Percentiles rank a stretch among this genome's conserved stretches.
Evolutionary conservation across 2,797 vertebrate species (phyloP).

Genomic region (Cynodonichthys magdalenae): DNA sequence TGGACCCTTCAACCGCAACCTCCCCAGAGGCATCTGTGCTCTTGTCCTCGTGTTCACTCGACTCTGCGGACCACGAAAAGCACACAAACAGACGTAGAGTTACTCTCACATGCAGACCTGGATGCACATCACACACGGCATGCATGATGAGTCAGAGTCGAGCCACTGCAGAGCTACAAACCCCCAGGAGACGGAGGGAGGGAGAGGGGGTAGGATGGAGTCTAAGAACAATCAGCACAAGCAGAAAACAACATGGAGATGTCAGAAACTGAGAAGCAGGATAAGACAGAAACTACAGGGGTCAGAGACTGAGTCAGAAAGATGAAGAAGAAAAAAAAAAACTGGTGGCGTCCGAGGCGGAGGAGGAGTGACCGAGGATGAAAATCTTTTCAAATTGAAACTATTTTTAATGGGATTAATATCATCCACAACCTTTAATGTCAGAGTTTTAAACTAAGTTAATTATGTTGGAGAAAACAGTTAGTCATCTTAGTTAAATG

Average conservation of each 20-base stretch:
- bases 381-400: too few species aligned
- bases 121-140: constrained; percentile 53
- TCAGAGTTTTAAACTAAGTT: too few species aligned
- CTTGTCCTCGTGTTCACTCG: constrained; percentile 98
- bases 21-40: constrained; percentile 93
- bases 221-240: constrained; percentile 61
- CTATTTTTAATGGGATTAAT: too few species aligned
- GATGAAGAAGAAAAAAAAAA: constrained; percentile 19
- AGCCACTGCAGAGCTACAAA: constrained; percentile 64
- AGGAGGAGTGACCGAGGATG: neutral
- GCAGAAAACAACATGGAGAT: constrained; percentile 54
- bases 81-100: constrained; percentile 27
- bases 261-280: constrained; percentile 58
- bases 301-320: constrained; percentile 56
- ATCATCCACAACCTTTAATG: too few species aligned
- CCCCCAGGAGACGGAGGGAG: constrained; percentile 54
- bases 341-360: constrained; percentile 39
- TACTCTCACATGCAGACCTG: constrained; percentile 49
- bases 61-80: constrained; percentile 81
- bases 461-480: too few species aligned
- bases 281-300: constrained; percentile 61
- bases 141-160: constrained; percentile 74
- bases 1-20: constrained; percentile 83
- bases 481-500: too few species aligned
- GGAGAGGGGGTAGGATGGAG: constrained; percentile 19